A percentile compares a stretch with the other conserved stretches of the same genome.
Evolutionary conservation across 2,888 invertebrate species (phyloP).

Genomic region (Macaria notata): DNA sequence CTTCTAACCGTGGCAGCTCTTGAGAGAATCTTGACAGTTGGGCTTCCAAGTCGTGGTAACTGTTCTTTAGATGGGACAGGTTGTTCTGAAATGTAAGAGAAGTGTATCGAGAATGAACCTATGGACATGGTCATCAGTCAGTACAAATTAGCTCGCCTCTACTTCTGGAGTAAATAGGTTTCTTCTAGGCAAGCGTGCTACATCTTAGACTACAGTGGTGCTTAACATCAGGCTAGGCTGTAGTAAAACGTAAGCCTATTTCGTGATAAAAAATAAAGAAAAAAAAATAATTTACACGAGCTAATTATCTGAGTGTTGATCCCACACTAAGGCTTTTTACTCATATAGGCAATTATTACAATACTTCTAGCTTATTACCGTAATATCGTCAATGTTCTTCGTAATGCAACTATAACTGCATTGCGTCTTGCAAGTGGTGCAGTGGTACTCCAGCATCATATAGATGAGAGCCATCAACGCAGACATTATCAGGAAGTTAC

Average conservation of each 20-base stretch:
- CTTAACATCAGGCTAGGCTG: too few relatives aligned
- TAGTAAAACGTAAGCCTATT: too few relatives aligned
- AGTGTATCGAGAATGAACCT: too few relatives aligned
- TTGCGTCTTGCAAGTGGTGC: slow-evolving; percentile 48
- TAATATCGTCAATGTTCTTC: slow-evolving; percentile 55
- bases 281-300: not conserved
- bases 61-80: slow-evolving; percentile 50
- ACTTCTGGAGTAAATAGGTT: too few relatives aligned
- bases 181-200: too few relatives aligned
- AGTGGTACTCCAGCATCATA: slow-evolving; percentile 61
- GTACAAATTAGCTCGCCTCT: too few relatives aligned
- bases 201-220: too few relatives aligned
- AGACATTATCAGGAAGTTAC: slow-evolving; percentile 51
- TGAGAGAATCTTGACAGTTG: slow-evolving; percentile 53
- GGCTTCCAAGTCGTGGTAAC: slow-evolving; percentile 56
- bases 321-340: too few relatives aligned
- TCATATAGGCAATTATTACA: too few relatives aligned
- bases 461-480: slow-evolving; percentile 55
- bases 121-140: too few relatives aligned
- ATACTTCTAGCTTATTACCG: slow-evolving; percentile 41
- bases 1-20: slow-evolving; percentile 65
- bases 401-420: slow-evolving; percentile 50
- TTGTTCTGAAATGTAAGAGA: slow-evolving; percentile 54
- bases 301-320: too few relatives aligned
- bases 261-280: too few relatives aligned